Conservation (phyloP, 2,797 vertebrate species). For the Loris lydekkerianus region DNA sequence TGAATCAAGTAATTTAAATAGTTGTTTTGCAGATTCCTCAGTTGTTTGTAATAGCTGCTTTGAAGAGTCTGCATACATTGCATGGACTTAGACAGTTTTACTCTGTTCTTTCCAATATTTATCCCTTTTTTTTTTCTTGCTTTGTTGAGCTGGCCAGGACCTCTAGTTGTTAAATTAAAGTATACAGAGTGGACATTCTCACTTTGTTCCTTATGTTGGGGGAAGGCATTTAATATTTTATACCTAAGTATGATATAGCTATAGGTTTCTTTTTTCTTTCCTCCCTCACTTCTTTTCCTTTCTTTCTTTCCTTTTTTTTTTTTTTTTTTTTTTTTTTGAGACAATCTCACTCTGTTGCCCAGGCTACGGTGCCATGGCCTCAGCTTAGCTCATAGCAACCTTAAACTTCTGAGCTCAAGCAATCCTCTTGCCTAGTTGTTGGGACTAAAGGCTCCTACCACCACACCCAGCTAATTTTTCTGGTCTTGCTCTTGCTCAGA, state of each 20-base stretch:
- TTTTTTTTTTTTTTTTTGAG: too few relatives aligned
- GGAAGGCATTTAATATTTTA: conserved; percentile 11
- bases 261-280: background rate
- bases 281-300: too few relatives aligned
- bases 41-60: background rate
- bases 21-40: background rate
- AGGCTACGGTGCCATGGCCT: too few relatives aligned
- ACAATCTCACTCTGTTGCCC: too few relatives aligned
- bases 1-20: background rate
- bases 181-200: background rate
- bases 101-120: background rate
- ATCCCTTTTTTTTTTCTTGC: background rate
- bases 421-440: too few relatives aligned
- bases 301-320: too few relatives aligned
- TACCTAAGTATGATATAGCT: background rate
- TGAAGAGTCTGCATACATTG: background rate
- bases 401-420: too few relatives aligned
- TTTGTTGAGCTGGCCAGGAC: background rate
- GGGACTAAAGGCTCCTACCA: too few relatives aligned
- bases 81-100: background rate
- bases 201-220: background rate
- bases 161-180: background rate
- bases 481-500: too few relatives aligned
- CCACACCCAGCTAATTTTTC: too few relatives aligned
- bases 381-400: too few relatives aligned